These are phyloP conservation scores for Acrossocheilus fasciatus DNA, from an alignment of 2,797 vertebrate genomes.

Conservation along the genomic window DNA sequence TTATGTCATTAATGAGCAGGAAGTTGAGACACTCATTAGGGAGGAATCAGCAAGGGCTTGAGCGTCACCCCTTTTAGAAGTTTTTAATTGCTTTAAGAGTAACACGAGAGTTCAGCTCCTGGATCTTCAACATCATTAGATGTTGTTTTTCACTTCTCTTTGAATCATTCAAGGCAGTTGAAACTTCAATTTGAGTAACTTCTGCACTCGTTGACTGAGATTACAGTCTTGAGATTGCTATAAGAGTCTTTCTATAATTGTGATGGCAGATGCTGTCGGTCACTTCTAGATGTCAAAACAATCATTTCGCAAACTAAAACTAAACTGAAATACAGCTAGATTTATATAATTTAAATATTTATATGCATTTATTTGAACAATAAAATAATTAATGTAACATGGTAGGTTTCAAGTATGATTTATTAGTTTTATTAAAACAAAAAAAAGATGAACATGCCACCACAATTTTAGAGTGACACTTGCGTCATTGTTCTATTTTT, in stretches of 20 bases:
- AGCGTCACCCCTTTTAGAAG: conserved; percentile 17
- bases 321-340: neutral
- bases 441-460: neutral
- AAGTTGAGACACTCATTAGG: conserved; percentile 32
- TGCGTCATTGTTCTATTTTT: too few relatives aligned
- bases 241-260: neutral
- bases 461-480: neutral
- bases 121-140: conserved; percentile 18
- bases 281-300: neutral
- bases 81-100: conserved; percentile 49
- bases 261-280: neutral
- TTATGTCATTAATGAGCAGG: conserved; percentile 29
- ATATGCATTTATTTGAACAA: neutral
- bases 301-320: neutral
- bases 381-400: neutral
- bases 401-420: conserved; percentile 7
- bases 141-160: conserved; percentile 1
- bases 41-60: conserved; percentile 26
- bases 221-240: neutral
- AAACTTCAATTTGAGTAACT: neutral
- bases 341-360: neutral
- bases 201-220: neutral
- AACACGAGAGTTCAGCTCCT: conserved; percentile 21
- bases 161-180: conserved; percentile 5
- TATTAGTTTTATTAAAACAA: neutral